A percentile compares a stretch with the other conserved stretches of the same genome.
Conservation (phyloP, 2,888 invertebrate species). For the Brenthis ino region DNA sequence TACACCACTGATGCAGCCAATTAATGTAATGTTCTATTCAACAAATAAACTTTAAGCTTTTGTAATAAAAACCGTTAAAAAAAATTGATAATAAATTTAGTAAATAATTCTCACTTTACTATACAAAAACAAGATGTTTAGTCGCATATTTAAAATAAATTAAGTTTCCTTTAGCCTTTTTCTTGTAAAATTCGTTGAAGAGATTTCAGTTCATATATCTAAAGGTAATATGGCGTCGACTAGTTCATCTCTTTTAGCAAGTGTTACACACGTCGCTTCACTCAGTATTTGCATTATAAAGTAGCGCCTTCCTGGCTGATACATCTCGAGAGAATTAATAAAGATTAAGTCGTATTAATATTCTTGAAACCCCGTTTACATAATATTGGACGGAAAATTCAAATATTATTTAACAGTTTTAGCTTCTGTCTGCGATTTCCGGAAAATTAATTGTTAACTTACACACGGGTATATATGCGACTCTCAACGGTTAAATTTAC, state of each 20-base stretch:
- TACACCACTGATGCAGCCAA: too few species aligned
- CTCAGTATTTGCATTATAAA: constrained; percentile 33
- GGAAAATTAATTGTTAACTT: too few species aligned
- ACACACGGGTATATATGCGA: too few species aligned
- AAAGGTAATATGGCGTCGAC: constrained; percentile 17
- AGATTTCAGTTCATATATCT: not conserved
- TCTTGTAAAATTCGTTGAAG: not conserved
- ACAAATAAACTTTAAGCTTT: too few species aligned
- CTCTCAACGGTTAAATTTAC: too few species aligned
- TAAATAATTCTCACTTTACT: too few species aligned
- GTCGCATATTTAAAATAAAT: not conserved
- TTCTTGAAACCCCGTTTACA: constrained; percentile 23
- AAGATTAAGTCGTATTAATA: constrained; percentile 39
- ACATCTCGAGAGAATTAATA: constrained; percentile 37
- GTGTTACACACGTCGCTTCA: constrained; percentile 27
- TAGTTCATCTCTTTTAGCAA: constrained; percentile 16
- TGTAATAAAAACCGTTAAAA: too few species aligned
- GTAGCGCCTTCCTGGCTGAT: constrained; percentile 32
- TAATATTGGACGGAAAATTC: not conserved
- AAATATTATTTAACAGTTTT: not conserved
- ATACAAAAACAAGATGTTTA: too few species aligned
- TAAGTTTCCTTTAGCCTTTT: not conserved
- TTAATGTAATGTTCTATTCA: too few species aligned
- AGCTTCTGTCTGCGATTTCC: too few species aligned
- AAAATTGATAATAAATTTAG: too few species aligned